phyloP scores from a whole-genome alignment of 2,797 vertebrate genomes.

The Microctenopoma stevenorrisi region DNA sequence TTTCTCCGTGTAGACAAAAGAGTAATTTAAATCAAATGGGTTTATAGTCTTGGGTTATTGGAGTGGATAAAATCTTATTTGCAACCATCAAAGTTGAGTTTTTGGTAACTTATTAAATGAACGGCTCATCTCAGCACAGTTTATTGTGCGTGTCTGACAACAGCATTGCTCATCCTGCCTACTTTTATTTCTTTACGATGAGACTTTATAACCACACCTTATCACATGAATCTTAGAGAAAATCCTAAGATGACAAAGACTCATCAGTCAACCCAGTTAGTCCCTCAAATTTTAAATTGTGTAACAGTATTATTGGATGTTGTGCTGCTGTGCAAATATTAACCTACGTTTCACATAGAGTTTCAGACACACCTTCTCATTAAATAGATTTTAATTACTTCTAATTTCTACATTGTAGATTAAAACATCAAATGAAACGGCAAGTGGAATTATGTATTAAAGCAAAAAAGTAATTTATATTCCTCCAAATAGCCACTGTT shows the following conservation, averaged over 20 bases:
- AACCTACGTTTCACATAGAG: background rate
- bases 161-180: conserved; percentile 8
- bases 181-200: conserved; percentile 73
- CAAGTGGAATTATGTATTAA: background rate
- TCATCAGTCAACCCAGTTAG: background rate
- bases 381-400: background rate
- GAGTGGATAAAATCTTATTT: conserved; percentile 5
- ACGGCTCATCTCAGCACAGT: background rate
- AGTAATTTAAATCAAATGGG: background rate
- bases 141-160: conserved; percentile 5
- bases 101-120: conserved; percentile 46
- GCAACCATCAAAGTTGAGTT: background rate
- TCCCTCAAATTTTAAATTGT: background rate
- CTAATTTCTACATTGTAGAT: background rate
- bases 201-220: conserved; percentile 17
- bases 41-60: conserved; percentile 9
- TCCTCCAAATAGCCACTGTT: background rate
- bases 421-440: background rate
- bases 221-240: conserved; percentile 12
- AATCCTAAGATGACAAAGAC: conserved; percentile 19
- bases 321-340: conserved; percentile 42
- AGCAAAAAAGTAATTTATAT: background rate
- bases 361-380: background rate
- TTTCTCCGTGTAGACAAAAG: background rate
- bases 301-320: background rate